Evolutionary conservation across 53 echinoderm and acorn worm species (phyloP), one percentile per base, ranked within the genome.

Genomic region (Mesocentrotus franciscanus): DNA sequence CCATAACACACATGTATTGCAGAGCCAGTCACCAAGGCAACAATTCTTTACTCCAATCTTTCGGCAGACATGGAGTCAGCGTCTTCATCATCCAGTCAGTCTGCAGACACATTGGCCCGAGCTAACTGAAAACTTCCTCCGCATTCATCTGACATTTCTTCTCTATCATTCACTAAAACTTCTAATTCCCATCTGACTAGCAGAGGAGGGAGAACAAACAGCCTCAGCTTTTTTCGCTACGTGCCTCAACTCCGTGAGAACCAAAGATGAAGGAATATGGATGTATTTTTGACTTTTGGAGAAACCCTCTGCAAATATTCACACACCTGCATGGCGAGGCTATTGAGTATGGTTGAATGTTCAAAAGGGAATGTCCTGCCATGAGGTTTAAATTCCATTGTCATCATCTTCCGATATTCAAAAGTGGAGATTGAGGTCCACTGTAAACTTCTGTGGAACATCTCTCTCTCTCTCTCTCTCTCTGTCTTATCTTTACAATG

Each of bases 151-250:
- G 4, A 42, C 36, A 58, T 57, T 84, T 87, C 58, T 87, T 56
- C 87, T 58, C 87, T 87, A 13, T 58, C 42, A 20, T 81, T 81
- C 81, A 81, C 36, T 18, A 20, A 78, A 81, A 42, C 76, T 81
- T 58, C 57, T 33, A 87, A 87, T 87, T 58, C 87, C 87, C 87
- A 87, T 87, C 87, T 87, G 87, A 87, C 87, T 87, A 1, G 26
- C 58, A 18, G 87, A 56, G 58, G 56, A 87, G 56, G 87, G 87
- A 87, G 56, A 27, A 87, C 58, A 87, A 87, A 87, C 87, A 87
- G 20, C 20, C 87, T 17, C 58, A 3, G 58, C 87, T 87, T 81
- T 33, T 18, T 18, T 42, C 9, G 58, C n/a, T 87, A 87, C 87
- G 59, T 87, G 87, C 87, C n/a, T 39, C 12, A 9, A 58, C 58